Percentiles rank a stretch among this genome's conserved stretches.
Conservation (phyloP, 2,113 vertebrate genomes). For the human (Homo sapiens) region DNA sequence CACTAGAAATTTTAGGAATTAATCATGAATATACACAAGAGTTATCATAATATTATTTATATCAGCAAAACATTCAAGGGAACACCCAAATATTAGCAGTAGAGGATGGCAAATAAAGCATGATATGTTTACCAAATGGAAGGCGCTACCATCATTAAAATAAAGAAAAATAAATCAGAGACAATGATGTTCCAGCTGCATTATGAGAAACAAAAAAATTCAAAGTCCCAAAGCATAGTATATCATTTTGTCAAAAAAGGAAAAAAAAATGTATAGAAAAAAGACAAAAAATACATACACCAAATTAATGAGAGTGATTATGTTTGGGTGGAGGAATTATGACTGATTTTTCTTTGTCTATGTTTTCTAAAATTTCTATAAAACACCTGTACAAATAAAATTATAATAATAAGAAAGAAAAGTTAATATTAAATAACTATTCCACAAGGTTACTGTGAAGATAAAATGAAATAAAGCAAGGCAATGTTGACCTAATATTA, state of each 20-base stretch:
- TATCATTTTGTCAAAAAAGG: not conserved
- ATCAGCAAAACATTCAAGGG: not conserved
- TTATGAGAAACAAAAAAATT: not conserved
- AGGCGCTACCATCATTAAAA: not conserved
- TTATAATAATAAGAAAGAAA: conserved; percentile 4
- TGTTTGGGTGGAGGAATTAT: not conserved
- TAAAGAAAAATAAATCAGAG: not conserved
- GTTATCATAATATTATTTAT: not conserved
- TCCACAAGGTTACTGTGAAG: not conserved
- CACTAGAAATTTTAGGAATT: not conserved
- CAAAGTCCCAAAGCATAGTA: not conserved
- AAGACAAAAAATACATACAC: not conserved
- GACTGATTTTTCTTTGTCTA: not conserved
- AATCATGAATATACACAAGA: not conserved
- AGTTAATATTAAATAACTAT: not conserved
- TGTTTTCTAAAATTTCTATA: not conserved
- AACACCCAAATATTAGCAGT: not conserved
- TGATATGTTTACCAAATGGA: not conserved
- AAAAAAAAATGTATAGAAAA: not conserved
- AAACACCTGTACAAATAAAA: not conserved
- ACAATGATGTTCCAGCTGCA: not conserved
- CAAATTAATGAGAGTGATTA: not conserved
- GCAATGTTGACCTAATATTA: not conserved
- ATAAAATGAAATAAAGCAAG: not conserved
- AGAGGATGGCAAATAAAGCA: not conserved